Percentiles rank a stretch among this genome's conserved stretches.
Conservation (phyloP, 2,888 invertebrate genomes). For the Orgyia antiqua region DNA sequence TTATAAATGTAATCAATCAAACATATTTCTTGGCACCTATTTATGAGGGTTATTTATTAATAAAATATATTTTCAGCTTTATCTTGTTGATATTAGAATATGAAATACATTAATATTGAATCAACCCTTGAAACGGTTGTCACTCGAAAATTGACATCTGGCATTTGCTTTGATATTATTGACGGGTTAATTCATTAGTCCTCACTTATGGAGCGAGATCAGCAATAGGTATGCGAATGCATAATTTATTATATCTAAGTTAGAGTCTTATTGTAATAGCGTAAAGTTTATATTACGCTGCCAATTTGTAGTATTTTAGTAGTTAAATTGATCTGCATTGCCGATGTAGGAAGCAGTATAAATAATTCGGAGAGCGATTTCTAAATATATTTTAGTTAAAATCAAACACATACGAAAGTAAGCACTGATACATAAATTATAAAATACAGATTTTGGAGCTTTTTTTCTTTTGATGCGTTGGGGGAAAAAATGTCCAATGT, state of each 20-base stretch:
- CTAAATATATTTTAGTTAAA: no score
- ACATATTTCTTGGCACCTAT: slow-evolving; percentile 33
- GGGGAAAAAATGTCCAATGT: no score
- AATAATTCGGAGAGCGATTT: no score
- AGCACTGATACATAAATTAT: no score
- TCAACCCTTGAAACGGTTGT: slow-evolving; percentile 46
- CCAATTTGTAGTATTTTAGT: background rate
- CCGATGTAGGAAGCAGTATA: no score
- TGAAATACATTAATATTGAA: slow-evolving; percentile 14
- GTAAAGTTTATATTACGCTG: slow-evolving; percentile 6
- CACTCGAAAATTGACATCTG: slow-evolving; percentile 60
- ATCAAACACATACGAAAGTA: no score
- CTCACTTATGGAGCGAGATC: slow-evolving; percentile 32
- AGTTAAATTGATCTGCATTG: background rate
- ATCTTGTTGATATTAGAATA: slow-evolving; percentile 8
- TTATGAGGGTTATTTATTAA: slow-evolving; percentile 10
- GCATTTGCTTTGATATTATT: slow-evolving; percentile 61
- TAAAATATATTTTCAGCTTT: slow-evolving; percentile 21
- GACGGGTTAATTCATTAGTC: slow-evolving; percentile 61
- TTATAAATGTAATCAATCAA: slow-evolving; percentile 53
- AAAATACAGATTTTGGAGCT: no score
- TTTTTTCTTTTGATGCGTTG: no score
- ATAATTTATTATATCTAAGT: slow-evolving; percentile 3
- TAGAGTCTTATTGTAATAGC: background rate
- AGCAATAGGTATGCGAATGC: slow-evolving; percentile 12